These are phyloP conservation scores for Takifugu flavidus DNA, from an alignment of 2,113 vertebrate species.

Conservation along the genomic window DNA sequence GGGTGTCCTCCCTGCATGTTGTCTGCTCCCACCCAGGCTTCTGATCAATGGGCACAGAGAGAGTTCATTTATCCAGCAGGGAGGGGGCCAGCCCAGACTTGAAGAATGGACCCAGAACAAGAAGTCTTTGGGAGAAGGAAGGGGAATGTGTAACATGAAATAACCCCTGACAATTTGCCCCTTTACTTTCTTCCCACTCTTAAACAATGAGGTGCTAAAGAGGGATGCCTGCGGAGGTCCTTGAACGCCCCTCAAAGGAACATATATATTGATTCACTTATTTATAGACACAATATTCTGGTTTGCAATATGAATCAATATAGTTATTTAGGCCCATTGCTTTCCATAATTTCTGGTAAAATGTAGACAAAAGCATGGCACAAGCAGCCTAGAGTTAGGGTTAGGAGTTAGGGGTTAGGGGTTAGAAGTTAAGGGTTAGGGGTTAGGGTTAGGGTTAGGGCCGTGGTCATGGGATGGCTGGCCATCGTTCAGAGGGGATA, in stretches of 20 bases:
- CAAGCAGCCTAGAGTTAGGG: no score
- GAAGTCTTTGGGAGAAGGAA: not conserved
- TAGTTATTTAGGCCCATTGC: no score
- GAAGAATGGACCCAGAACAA: not conserved
- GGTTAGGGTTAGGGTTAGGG: no score
- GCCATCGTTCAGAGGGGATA: not conserved
- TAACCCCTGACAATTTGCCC: not conserved
- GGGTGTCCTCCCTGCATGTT: slow-evolving; percentile 3
- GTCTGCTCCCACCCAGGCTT: not conserved
- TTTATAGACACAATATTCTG: no score
- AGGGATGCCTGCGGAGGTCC: slow-evolving; percentile 19
- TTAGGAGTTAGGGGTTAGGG: no score
- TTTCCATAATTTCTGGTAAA: no score
- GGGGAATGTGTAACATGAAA: not conserved
- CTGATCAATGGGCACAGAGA: slow-evolving; percentile 14
- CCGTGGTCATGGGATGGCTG: no score
- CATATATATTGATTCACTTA: no score
- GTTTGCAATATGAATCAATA: no score
- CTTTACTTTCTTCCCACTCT: not conserved
- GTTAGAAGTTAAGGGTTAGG: no score
- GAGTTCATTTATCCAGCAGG: not conserved
- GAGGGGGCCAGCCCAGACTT: not conserved
- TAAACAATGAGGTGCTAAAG: slow-evolving; percentile 31
- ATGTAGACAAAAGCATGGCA: no score
- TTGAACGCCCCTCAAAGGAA: not conserved